phyloP scores from a whole-genome alignment of 2,888 invertebrate species.

The Luffia ferchaultella region DNA sequence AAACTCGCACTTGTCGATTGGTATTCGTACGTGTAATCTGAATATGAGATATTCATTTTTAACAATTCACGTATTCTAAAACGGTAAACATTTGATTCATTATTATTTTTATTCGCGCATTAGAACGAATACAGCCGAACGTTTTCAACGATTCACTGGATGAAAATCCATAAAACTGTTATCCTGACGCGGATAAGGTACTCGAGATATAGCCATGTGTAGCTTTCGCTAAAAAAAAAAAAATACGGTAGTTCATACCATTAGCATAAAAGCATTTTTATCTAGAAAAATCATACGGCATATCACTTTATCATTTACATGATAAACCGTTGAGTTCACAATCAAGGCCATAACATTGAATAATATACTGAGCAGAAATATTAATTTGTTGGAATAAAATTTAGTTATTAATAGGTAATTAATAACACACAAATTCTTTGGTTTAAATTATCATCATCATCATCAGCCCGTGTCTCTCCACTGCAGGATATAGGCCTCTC shows the following conservation, averaged over 20 bases:
- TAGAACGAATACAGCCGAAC: neutral
- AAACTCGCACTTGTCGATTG: constrained; percentile 21
- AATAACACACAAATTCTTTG: too few species aligned
- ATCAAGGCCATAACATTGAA: neutral
- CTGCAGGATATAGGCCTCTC: too few species aligned
- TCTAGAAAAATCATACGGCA: constrained; percentile 17
- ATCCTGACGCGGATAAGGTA: neutral
- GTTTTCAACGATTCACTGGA: neutral
- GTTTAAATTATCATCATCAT: too few species aligned
- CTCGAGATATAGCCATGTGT: neutral
- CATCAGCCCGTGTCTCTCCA: too few species aligned
- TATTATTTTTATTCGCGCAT: too few species aligned
- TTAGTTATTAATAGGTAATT: too few species aligned
- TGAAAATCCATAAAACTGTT: neutral
- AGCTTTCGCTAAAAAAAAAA: neutral
- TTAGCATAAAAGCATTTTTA: constrained; percentile 59
- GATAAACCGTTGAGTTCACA: neutral
- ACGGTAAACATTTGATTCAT: too few species aligned
- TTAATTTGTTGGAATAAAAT: too few species aligned
- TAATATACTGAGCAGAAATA: too few species aligned
- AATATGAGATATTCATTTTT: too few species aligned
- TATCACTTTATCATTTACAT: too few species aligned
- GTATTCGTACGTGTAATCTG: neutral
- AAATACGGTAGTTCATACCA: constrained; percentile 23
- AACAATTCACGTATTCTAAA: too few species aligned